Percentiles rank a stretch among this genome's conserved stretches.
Conservation (phyloP, 2,888 invertebrate genomes). For the Zaprionus bogoriensis region DNA sequence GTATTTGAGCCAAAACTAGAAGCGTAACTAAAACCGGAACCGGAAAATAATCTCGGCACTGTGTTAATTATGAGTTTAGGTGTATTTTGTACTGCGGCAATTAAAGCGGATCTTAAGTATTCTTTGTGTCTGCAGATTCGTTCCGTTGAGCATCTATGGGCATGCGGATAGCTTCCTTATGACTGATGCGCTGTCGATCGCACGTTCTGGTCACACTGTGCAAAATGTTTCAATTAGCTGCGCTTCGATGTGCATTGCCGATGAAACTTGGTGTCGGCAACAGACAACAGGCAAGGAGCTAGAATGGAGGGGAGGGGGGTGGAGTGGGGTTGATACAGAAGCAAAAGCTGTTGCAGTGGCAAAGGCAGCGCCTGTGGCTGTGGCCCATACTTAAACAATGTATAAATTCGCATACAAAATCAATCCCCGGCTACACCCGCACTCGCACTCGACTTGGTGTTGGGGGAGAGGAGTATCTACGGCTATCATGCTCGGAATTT, state of each 20-base stretch:
- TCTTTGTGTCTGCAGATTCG: no score
- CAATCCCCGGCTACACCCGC: neutral
- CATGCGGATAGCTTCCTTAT: neutral
- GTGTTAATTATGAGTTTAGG: neutral
- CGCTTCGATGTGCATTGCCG: conserved; percentile 75
- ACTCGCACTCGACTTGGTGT: no score
- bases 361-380: conserved; percentile 48
- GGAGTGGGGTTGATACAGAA: neutral
- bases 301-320: neutral
- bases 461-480: neutral
- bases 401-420: conserved; percentile 72
- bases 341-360: conserved; percentile 12
- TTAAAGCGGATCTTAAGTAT: neutral
- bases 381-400: conserved; percentile 73
- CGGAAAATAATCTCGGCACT: neutral
- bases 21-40: neutral
- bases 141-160: no score
- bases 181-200: neutral
- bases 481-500: conserved; percentile 26
- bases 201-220: conserved; percentile 55
- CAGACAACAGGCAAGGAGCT: conserved; percentile 21
- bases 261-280: conserved; percentile 65
- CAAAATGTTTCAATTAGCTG: conserved; percentile 72
- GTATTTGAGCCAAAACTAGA: neutral
- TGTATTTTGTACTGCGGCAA: neutral